Evolutionary conservation across 2,113 vertebrate species (phyloP), one percentile per base, ranked within the genome.

Genomic region (Ctenomys sociabilis): DNA sequence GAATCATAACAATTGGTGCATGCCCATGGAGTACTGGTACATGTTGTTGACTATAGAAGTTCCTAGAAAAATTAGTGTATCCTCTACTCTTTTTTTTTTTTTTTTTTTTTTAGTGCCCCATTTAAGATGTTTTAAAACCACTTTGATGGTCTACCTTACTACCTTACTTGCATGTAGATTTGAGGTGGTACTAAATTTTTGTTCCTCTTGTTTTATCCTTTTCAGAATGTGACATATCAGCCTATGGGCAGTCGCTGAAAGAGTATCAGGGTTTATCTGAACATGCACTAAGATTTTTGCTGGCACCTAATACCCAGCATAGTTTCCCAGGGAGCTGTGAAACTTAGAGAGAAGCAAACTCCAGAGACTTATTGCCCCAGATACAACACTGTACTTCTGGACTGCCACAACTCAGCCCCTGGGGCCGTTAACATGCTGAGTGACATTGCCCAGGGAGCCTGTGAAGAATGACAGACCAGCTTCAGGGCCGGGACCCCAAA

Each of bases 371-470:
- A 19, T 82, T 82, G 97, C 91, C 90, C 1, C 17, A 73, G 88
- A 96, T 91, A 86, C 59, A 78, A 35, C 89, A 72, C 80, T 93
- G 66, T 63, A 94, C 96, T 86, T 49, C 78, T 85, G 83, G 97
- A 83, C 72, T 0, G 2, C 95, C 59, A 61, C 57, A 64, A 94
- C 90, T 92, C 82, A 93, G 95, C 84, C 92, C 13, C 59, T 49
- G 82, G 97, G 92, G 92, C 84, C 37, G 87, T 94, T 77, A 93
- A 90, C 87, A 57, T 57, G 94, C 61, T 94, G 90, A 96, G 85
- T 92, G 96, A 85, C 92, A 85, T 90, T 90, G 88, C 96, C 96
- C 66, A 78, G 90, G 92, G 88, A 95, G 30, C n/a, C 83, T 92
- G 49, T 68, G 52, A 81, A 88, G 70, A 96, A n/a, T 83, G 93